phyloP scores from a whole-genome alignment of 2,113 vertebrate genomes.

The Rhinichthys klamathensis region DNA sequence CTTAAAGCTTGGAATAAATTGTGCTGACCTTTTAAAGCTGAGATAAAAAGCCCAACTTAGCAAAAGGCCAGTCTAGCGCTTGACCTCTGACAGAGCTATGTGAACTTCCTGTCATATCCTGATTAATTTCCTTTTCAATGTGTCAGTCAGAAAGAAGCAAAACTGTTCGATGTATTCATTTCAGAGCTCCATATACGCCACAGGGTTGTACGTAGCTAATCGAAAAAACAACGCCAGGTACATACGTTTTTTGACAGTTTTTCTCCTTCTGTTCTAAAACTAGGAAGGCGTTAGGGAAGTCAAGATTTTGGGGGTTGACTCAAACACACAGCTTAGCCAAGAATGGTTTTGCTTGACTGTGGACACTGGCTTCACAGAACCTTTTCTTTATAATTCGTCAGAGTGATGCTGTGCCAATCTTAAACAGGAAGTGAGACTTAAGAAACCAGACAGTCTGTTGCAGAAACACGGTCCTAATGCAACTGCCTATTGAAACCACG shows the following conservation, averaged over 20 bases:
- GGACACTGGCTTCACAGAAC: not conserved
- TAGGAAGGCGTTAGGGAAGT: not conserved
- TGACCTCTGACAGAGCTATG: not conserved
- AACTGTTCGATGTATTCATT: not conserved
- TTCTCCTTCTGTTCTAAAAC: not conserved
- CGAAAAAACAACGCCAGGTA: not conserved
- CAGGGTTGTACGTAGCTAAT: not conserved
- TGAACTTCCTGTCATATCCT: slow-evolving; percentile 39
- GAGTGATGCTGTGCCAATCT: not conserved
- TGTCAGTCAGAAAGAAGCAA: slow-evolving; percentile 21
- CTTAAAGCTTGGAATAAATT: slow-evolving; percentile 15
- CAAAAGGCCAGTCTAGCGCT: slow-evolving; percentile 23
- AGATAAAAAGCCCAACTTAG: slow-evolving; percentile 1
- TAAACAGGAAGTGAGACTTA: not conserved
- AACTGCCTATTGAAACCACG: slow-evolving; percentile 1
- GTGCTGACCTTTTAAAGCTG: slow-evolving; percentile 45
- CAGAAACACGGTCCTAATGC: slow-evolving; percentile 14
- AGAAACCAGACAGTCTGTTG: slow-evolving; percentile 29
- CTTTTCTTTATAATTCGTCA: not conserved
- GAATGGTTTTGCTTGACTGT: not conserved
- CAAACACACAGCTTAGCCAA: slow-evolving; percentile 4
- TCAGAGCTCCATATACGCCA: not conserved
- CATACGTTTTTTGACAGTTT: not conserved
- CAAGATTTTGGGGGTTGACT: not conserved
- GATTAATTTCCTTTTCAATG: slow-evolving; percentile 1